Evolutionary conservation across 2,797 vertebrate genomes (phyloP), one percentile per base, ranked within the genome.

Genomic region (Lemur catta): DNA sequence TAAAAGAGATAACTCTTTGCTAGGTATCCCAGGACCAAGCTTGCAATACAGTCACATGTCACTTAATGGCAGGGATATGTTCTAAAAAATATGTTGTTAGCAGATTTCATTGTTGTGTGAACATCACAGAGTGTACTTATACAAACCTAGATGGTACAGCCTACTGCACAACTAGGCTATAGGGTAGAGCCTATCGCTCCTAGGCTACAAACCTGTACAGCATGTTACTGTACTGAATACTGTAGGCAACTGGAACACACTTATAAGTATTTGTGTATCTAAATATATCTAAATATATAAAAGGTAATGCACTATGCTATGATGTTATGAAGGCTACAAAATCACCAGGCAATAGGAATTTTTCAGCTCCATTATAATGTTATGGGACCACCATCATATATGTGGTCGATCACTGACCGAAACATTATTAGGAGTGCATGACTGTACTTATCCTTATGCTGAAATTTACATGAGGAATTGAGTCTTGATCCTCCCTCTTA

Each of bases 401-500:
- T 79, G 76, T 28, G 13, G 50, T 55, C n/a, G 52, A 55, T 38
- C 50, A 15, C 35, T 55, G 75, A 75, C 75, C 12, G 3, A 65
- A 65, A 65, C 50, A 79, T 38, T 55, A 76, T 28, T 79, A 79
- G 1, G 7, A 55, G n/a, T 79, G 14, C n/a, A 17, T 57, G 50
- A 55, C 76, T 55, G 4, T 50, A 35, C 43, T 91, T n/a, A 81
- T 38, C 59, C 24, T 65, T 81, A 90, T n/a, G 43, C 85, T 92
- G 33, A 84, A 91, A 94, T 79, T 76, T 59, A 79, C 46, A 91
- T 7, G 24, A 91, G 7, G 48, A 74, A 92, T 15, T 57, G 22
- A 96, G n/a, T 88, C 80, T 57, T 89, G 33, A 92, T 67, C 24
- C 69, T 72, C 30, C 48, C 57, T 80, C 75, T 91, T 50, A 92